Conservation (phyloP, 2,113 vertebrate genomes). For the Columbina picui region DNA sequence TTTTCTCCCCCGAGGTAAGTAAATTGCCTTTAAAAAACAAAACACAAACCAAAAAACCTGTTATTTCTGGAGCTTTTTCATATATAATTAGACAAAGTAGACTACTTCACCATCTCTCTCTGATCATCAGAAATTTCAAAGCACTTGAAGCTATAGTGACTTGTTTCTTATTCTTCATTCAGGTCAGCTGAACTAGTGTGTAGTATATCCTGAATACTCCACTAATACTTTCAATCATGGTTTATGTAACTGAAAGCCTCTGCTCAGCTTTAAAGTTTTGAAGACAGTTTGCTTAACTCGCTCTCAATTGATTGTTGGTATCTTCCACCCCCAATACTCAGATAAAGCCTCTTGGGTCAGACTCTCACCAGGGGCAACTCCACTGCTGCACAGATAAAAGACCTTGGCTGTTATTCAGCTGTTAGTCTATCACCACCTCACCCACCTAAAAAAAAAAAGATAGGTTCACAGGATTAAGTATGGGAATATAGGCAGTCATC, state of each 20-base stretch:
- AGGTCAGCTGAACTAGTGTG: neutral
- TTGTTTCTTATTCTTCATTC: neutral
- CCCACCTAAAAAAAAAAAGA: neutral
- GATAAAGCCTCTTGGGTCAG: neutral
- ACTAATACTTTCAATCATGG: neutral
- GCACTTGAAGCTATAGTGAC: neutral
- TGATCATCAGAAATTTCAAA: neutral
- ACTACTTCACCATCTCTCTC: neutral
- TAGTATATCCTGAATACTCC: neutral
- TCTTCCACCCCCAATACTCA: neutral
- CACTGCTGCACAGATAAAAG: neutral
- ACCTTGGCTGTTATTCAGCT: neutral
- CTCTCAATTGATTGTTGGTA: neutral
- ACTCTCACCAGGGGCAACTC: neutral
- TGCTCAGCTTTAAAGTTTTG: neutral
- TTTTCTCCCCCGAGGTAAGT: neutral
- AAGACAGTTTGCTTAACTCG: neutral
- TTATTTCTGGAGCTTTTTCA: constrained; percentile 3
- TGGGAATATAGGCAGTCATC: neutral
- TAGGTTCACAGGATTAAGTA: neutral
- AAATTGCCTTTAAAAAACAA: neutral
- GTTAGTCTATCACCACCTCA: neutral
- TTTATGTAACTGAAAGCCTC: neutral
- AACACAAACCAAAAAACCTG: neutral
- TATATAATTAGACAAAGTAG: neutral